These are phyloP conservation scores for Elachura formosa DNA, from an alignment of 2,113 vertebrate species.

Conservation along the genomic window DNA sequence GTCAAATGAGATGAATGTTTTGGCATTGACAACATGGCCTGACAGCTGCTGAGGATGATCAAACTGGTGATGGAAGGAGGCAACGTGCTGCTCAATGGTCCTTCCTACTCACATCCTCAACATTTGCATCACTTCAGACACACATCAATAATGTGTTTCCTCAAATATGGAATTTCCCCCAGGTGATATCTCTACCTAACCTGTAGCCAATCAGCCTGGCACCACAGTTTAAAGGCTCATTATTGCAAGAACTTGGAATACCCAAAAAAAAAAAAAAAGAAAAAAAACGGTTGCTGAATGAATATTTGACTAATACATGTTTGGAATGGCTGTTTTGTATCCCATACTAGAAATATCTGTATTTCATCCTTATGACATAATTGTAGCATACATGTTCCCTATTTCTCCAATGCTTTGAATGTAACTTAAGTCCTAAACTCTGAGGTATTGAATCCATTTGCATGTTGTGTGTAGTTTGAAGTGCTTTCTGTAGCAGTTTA, in stretches of 20 bases:
- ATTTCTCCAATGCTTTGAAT: background rate
- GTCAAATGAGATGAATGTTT: background rate
- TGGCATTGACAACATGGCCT: accelerated
- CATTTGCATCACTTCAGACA: background rate
- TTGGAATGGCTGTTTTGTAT: background rate
- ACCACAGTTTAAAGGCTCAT: background rate
- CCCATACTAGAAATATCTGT: background rate
- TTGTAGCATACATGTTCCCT: background rate
- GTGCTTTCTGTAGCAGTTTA: background rate
- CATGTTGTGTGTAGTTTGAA: background rate
- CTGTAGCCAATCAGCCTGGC: background rate
- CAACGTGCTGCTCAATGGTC: background rate
- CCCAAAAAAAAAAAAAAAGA: background rate
- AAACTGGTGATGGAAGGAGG: background rate
- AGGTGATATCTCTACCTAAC: background rate
- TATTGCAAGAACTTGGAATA: background rate
- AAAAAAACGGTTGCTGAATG: background rate
- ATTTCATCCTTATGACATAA: background rate
- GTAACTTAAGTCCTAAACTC: background rate
- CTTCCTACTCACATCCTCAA: background rate
- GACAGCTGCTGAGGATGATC: background rate
- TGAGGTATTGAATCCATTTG: background rate
- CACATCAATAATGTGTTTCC: background rate
- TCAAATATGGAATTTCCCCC: background rate
- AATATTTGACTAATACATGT: background rate